Percentiles rank a stretch among this genome's conserved stretches.
Evolutionary conservation across 2,888 invertebrate genomes (phyloP).

Genomic region (Aproaerema taeniolella): DNA sequence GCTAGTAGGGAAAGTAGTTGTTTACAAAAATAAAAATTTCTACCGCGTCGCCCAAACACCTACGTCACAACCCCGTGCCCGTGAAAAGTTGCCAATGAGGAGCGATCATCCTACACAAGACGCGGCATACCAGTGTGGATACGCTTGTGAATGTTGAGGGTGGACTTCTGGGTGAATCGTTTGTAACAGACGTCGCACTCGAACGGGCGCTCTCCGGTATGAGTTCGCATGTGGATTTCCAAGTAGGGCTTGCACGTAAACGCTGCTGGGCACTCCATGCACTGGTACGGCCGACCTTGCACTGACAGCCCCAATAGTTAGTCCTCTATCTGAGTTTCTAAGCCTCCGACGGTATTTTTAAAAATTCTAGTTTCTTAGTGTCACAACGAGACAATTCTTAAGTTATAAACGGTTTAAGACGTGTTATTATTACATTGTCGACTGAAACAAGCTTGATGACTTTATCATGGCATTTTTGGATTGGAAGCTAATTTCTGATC

Average conservation of each 20-base stretch:
- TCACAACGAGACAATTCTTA: no score
- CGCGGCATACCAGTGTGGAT: slow-evolving; percentile 71
- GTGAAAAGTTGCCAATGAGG: no score
- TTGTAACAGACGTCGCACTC: slow-evolving; percentile 77
- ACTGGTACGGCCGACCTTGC: slow-evolving; percentile 76
- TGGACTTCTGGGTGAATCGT: slow-evolving; percentile 78
- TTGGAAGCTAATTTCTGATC: no score
- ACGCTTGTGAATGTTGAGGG: slow-evolving; percentile 78
- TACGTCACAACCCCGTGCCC: no score
- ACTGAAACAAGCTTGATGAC: no score
- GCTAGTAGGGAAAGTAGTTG: no score
- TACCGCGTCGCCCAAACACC: no score
- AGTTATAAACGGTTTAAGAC: no score
- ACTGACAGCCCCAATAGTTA: slow-evolving; percentile 37
- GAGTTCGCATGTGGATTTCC: slow-evolving; percentile 80
- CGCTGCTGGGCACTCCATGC: slow-evolving; percentile 77
- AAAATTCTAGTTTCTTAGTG: not conserved
- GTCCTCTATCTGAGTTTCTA: not conserved
- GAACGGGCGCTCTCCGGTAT: slow-evolving; percentile 75
- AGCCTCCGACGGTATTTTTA: slow-evolving; percentile 5
- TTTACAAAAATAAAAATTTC: no score
- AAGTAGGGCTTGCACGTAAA: slow-evolving; percentile 79
- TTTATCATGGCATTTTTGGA: no score
- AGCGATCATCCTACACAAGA: no score
- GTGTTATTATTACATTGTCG: no score